A percentile compares a stretch with the other conserved stretches of the same genome.
Conservation (phyloP, 2,888 invertebrate species). For the Stenolophus ochropezus region DNA sequence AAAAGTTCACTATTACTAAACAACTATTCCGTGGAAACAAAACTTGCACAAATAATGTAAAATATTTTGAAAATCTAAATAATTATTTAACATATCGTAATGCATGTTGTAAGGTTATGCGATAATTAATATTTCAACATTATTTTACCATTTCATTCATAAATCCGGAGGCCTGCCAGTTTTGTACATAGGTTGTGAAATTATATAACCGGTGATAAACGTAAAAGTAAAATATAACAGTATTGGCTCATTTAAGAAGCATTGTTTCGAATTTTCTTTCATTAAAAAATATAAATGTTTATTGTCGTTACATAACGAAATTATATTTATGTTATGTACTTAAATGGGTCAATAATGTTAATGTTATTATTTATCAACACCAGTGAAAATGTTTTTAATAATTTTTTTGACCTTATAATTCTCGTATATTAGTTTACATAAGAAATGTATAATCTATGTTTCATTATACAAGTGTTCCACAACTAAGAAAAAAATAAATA, state of each 20-base stretch:
- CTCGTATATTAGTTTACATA: constrained; percentile 12
- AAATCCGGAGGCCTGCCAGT: constrained; percentile 52
- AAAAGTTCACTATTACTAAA: constrained; percentile 16
- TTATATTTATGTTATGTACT: background rate
- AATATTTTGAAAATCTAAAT: constrained; percentile 42
- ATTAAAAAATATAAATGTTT: background rate
- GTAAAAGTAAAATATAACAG: background rate
- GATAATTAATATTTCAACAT: constrained; percentile 21
- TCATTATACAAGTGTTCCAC: too few species aligned
- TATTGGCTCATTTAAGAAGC: constrained; percentile 29
- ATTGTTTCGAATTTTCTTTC: background rate
- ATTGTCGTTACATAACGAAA: background rate
- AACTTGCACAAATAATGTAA: constrained; percentile 29
- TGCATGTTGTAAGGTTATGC: constrained; percentile 33
- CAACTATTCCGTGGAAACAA: constrained; percentile 15
- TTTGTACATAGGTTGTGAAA: constrained; percentile 55
- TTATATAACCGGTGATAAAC: constrained; percentile 23
- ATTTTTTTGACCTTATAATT: constrained; percentile 1
- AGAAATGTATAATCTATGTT: constrained; percentile 19
- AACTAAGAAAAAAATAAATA: too few species aligned
- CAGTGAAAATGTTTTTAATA: constrained; percentile 21
- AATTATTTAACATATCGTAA: constrained; percentile 54
- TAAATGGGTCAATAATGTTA: constrained; percentile 13
- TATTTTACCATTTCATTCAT: constrained; percentile 27
- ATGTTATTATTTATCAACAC: constrained; percentile 19